Evolutionary conservation across 2,888 invertebrate species (phyloP).

Genomic region (Tetheella fluctuosa): DNA sequence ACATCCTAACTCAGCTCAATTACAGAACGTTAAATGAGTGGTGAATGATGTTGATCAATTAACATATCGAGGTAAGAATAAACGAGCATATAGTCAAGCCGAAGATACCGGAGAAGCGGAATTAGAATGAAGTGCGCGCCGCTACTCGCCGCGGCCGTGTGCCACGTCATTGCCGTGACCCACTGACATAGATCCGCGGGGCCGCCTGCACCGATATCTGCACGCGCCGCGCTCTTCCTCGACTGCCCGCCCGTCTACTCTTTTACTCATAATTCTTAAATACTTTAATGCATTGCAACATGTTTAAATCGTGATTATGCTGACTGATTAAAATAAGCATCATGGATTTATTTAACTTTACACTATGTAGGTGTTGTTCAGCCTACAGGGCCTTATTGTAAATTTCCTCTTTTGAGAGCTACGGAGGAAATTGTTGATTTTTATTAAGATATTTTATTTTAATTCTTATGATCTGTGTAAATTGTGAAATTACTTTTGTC

Average conservation of each 20-base stretch:
- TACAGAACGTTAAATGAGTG: neutral
- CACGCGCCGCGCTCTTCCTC: slow-evolving; percentile 76
- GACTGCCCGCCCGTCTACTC: slow-evolving; percentile 64
- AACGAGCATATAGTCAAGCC: slow-evolving; percentile 35
- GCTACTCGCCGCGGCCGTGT: slow-evolving; percentile 78
- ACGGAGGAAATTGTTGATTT: neutral
- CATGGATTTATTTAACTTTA: too few species aligned
- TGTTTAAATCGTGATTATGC: neutral
- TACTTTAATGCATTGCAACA: slow-evolving; percentile 21
- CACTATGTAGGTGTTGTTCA: neutral
- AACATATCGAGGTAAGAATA: slow-evolving; percentile 51
- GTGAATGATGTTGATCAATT: slow-evolving; percentile 12
- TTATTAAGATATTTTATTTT: too few species aligned
- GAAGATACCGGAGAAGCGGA: slow-evolving; percentile 80
- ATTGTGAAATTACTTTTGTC: neutral
- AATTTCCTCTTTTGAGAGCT: neutral
- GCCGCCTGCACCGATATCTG: slow-evolving; percentile 83
- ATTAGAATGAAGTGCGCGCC: slow-evolving; percentile 82
- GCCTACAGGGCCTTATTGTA: neutral
- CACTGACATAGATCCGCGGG: slow-evolving; percentile 87
- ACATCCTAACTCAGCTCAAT: neutral
- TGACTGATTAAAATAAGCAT: neutral
- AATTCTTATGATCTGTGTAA: too few species aligned
- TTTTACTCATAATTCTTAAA: slow-evolving; percentile 41
- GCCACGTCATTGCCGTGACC: slow-evolving; percentile 88